These are phyloP conservation scores for Trachymyrmex cornetzi DNA, from an alignment of 1,140 invertebrate species.

Conservation along the genomic window DNA sequence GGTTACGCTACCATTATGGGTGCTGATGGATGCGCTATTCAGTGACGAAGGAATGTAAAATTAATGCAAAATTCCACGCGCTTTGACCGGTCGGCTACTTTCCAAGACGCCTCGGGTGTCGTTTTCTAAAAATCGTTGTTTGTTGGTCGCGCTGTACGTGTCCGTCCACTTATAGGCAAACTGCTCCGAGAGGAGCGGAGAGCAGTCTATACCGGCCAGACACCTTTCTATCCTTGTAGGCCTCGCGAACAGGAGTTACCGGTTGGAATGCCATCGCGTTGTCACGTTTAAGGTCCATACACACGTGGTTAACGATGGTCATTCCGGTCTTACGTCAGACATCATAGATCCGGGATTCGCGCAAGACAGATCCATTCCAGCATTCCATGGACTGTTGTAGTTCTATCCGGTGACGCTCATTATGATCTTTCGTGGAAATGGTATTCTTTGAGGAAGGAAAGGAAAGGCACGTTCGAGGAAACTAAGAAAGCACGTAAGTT, in stretches of 20 bases:
- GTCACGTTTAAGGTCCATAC: slow-evolving; percentile 39
- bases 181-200: slow-evolving; percentile 36
- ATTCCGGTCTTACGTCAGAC: slow-evolving; percentile 7
- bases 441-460: slow-evolving; percentile 15
- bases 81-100: slow-evolving; percentile 14
- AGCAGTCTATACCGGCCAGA: slow-evolving; percentile 69
- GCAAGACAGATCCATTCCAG: not conserved
- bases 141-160: slow-evolving; percentile 18
- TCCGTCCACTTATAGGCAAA: slow-evolving; percentile 46
- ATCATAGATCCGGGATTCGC: slow-evolving; percentile 41
- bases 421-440: not conserved
- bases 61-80: slow-evolving; percentile 15
- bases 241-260: slow-evolving; percentile 73
- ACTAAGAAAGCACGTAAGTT: not conserved
- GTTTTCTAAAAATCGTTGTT: slow-evolving; percentile 38
- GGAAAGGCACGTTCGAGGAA: slow-evolving; percentile 9
- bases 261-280: slow-evolving; percentile 73
- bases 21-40: not conserved
- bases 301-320: slow-evolving; percentile 19
- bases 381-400: not conserved
- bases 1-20: too few species aligned
- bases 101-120: slow-evolving; percentile 37
- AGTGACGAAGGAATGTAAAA: slow-evolving; percentile 9
- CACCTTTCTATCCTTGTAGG: slow-evolving; percentile 76
- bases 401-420: not conserved